phyloP scores from a whole-genome alignment of 2,888 invertebrate species.

The Heteromurus nitidus region DNA sequence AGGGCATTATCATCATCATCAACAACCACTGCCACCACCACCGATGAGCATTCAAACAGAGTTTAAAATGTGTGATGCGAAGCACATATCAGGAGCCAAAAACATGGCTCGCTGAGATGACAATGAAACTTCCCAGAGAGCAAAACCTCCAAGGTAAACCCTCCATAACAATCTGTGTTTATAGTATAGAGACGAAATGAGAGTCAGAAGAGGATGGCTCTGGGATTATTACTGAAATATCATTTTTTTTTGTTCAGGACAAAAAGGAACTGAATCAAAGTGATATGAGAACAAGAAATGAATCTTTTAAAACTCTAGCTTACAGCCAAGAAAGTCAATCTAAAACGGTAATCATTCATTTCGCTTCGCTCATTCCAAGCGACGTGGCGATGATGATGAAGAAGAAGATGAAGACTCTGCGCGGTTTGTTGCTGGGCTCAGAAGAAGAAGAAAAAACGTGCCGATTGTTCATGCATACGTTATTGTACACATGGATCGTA shows the following conservation, averaged over 20 bases:
- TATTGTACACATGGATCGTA: no score
- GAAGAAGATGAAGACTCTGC: no score
- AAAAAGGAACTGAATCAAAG: constrained; percentile 1
- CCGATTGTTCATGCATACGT: background rate
- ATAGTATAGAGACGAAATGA: constrained; percentile 2
- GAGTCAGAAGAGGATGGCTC: background rate
- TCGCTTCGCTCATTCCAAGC: background rate
- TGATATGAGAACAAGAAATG: background rate
- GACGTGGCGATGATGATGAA: no score
- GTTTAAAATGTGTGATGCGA: no score
- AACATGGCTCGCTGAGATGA: constrained; percentile 10
- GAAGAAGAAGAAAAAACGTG: no score
- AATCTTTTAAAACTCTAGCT: background rate
- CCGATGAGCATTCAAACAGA: no score
- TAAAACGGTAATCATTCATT: background rate
- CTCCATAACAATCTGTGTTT: constrained; percentile 23
- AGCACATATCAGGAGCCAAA: constrained; percentile 22
- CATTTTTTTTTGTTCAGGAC: background rate
- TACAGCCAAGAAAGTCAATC: background rate
- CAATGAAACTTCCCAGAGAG: constrained; percentile 31
- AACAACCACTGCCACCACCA: no score
- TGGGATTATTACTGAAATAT: constrained; percentile 7
- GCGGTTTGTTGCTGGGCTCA: no score
- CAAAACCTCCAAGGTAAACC: constrained; percentile 23
- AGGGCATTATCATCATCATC: constrained; percentile 32